A percentile compares a stretch with the other conserved stretches of the same genome.
Evolutionary conservation across 2,888 invertebrate genomes (phyloP).

Genomic region (Cryptocephalus moraei): DNA sequence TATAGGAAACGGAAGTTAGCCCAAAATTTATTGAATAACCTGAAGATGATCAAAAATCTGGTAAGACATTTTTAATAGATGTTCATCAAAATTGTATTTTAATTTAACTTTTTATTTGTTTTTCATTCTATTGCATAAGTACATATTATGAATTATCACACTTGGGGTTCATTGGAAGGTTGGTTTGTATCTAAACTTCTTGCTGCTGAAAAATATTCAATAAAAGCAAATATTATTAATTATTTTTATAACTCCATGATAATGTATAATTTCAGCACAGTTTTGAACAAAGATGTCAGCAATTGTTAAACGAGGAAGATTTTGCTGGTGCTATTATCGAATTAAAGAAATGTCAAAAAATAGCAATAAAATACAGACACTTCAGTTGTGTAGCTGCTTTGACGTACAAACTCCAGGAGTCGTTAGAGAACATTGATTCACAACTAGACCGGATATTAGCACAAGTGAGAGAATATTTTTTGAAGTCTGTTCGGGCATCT

Average conservation of each 20-base stretch:
- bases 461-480: slow-evolving; percentile 40
- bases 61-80: slow-evolving; percentile 36
- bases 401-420: slow-evolving; percentile 79
- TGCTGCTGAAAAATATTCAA: background rate
- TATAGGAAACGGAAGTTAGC: slow-evolving; percentile 81
- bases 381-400: slow-evolving; percentile 87
- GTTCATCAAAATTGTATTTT: background rate
- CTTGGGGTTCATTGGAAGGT: no score
- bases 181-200: no score
- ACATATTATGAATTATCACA: no score
- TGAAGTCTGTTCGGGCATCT: background rate
- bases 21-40: slow-evolving; percentile 64
- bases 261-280: slow-evolving; percentile 48
- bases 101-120: no score
- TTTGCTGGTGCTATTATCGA: slow-evolving; percentile 87
- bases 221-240: background rate
- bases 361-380: slow-evolving; percentile 74
- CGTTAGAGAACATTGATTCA: slow-evolving; percentile 81
- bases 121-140: no score
- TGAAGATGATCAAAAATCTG: slow-evolving; percentile 71
- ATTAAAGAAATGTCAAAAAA: slow-evolving; percentile 77
- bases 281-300: slow-evolving; percentile 75
- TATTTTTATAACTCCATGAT: background rate
- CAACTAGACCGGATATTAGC: slow-evolving; percentile 80
- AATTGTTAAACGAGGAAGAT: slow-evolving; percentile 71